Evolutionary conservation across 2,797 vertebrate genomes (phyloP), one percentile per base, ranked within the genome.

Genomic region (Bufotes viridis): DNA sequence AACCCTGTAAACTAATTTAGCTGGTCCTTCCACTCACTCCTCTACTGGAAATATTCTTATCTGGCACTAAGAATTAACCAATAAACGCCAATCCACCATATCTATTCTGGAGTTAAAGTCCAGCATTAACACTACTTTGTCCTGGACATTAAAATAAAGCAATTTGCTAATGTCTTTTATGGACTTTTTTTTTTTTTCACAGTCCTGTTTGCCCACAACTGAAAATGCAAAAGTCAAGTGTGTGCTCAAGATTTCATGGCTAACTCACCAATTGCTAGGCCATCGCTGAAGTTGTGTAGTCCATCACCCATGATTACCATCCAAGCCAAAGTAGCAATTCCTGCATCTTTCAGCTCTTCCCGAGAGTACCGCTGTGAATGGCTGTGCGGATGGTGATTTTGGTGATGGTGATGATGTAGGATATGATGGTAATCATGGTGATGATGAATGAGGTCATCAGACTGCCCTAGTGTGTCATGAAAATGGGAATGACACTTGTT

Each of bases 271-370:
- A 97, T 97, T 0, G 98, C 98, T 7, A 99, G 94, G 74, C 98
- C 98, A 65, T 99, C 97, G 4, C 98, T 98, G 90, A 99, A 99
- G 93, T 99, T 99, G 94, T 99, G 98, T 9, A 99, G 94, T 0
- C 98, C 98, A 3, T 99, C 98, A 0, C 98, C 98, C 98, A 99
- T 99, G 90, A 99, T 97, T 92, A 99, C 98, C 98, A 99, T 99
- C 98, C 98, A 99, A 0, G 98, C 98, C 83, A 99, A 93, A 0
- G 98, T 96, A 80, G 98, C 98, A 51, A 99, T 96, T 8, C 98
- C 98, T 0, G 97, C 98, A 61, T 97, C 94, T 95, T 98, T 96
- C 90, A 99, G 96, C 87, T 98, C 97, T 90, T 98, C 95, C 83
- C 97, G 96, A 0, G 97, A 96, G 93, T 98, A 98, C 92, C 96